A percentile compares a stretch with the other conserved stretches of the same genome.
These are phyloP conservation scores for Passer domesticus DNA, from an alignment of 2,113 vertebrate genomes.

Conservation along the genomic window DNA sequence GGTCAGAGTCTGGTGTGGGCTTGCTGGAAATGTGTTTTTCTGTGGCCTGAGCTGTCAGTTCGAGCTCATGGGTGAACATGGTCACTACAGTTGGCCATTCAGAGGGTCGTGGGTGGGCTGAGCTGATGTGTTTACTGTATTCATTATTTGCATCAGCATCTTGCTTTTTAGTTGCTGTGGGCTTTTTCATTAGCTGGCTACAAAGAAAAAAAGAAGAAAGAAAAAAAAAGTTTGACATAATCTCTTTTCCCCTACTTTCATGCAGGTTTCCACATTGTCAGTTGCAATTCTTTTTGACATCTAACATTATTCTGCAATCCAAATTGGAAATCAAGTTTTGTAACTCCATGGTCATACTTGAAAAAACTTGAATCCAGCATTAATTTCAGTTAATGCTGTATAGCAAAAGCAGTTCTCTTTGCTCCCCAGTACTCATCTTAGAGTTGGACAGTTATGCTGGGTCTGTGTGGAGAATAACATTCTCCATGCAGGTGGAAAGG, in stretches of 20 bases:
- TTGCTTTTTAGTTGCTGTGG: not conserved
- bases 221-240: not conserved
- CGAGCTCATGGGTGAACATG: rapidly evolving
- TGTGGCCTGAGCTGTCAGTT: not conserved
- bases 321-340: not conserved
- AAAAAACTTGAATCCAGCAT: not conserved
- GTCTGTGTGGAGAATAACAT: not conserved
- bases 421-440: not conserved
- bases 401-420: not conserved
- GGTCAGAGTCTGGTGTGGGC: not conserved
- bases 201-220: too few species aligned
- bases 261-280: not conserved
- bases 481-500: not conserved
- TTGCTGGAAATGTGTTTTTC: not conserved
- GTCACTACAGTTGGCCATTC: not conserved
- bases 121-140: not conserved
- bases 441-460: not conserved
- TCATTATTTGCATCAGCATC: not conserved
- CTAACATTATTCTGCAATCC: not conserved
- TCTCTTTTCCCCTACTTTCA: rapidly evolving
- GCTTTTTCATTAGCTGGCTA: not conserved
- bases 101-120: not conserved
- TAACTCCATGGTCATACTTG: not conserved
- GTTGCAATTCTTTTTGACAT: not conserved
- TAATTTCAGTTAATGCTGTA: not conserved